Base-by-base conservation (phyloP, 2,888 invertebrate genomes). In the Drosophila sordidula region DNA sequence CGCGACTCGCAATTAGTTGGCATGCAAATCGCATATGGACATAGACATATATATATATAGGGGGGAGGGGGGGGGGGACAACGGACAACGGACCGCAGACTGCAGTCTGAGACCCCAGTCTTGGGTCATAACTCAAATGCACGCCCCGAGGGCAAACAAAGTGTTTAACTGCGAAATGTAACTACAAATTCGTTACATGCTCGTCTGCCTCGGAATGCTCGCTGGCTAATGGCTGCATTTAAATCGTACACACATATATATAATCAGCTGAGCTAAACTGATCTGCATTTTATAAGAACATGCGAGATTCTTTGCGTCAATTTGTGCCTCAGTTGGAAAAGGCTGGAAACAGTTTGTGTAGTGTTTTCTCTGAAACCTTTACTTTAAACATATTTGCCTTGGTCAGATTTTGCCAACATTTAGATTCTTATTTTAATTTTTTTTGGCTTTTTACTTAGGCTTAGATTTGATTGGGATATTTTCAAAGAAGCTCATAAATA, bases 1-100 rank as follows among this genome's bases (percentile, higher is more conserved):
- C 56, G 70, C 84, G 59, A 58, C 71, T 67, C 57, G 74, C 78
- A 81, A 87, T 87, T 81, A 87, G 87, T 72, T 71, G 66, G 57
- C 72, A 80, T 75, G 78, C 84, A 86, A 77, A 83, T 77, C 70
- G 70, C 72, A 82, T 58, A 70, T 57, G 54, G 50, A 14, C 68
- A 58, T 42, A 46, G 54, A 34, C 56, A 11, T 32, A 38, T 6
- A 55, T n/a, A n/a, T n/a, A n/a, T n/a, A n/a, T n/a, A n/a, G n/a
- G n/a, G n/a, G n/a, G n/a, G 50, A 54, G 55, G 14, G 29, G 9
- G 29, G 29, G 2, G 26, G 16, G 4, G 18, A 4, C 51, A 36
- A 44, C 46, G 12, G 36, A 34, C 29, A 9, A 9, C 29, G 0
- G 29, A 29, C 29, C 9, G 12, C 4, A 32, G 64, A 61, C 47